phyloP scores from a whole-genome alignment of 2,113 vertebrate genomes.

The Mustelus asterias region DNA sequence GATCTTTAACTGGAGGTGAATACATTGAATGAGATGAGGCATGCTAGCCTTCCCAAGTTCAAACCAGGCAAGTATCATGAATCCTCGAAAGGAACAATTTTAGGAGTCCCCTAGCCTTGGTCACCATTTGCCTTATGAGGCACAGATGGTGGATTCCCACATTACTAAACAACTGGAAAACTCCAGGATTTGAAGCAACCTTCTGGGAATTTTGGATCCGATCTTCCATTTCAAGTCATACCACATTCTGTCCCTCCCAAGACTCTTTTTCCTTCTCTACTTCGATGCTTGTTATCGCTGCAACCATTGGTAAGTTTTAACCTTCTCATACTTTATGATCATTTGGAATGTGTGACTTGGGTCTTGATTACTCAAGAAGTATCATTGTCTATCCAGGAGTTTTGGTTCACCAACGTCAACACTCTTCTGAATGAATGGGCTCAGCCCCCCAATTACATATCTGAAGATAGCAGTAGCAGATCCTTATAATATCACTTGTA shows the following conservation, averaged over 20 bases:
- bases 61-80: background rate
- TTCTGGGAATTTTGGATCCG: background rate
- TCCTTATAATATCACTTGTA: background rate
- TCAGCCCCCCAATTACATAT: background rate
- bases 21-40: background rate
- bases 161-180: background rate
- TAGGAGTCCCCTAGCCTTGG: background rate
- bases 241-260: background rate
- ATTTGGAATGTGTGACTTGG: background rate
- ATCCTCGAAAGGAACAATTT: background rate
- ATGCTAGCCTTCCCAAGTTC: background rate
- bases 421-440: background rate
- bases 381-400: background rate
- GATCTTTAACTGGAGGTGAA: background rate
- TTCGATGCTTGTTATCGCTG: background rate
- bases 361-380: background rate
- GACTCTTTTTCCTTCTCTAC: background rate
- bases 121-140: background rate
- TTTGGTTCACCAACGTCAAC: background rate
- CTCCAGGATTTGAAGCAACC: background rate
- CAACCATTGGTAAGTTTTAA: background rate
- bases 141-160: background rate
- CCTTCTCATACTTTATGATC: background rate
- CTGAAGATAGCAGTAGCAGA: background rate
- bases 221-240: background rate